Evolutionary conservation across 2,888 invertebrate genomes (phyloP).

Genomic region (Endotricha flammealis): DNA sequence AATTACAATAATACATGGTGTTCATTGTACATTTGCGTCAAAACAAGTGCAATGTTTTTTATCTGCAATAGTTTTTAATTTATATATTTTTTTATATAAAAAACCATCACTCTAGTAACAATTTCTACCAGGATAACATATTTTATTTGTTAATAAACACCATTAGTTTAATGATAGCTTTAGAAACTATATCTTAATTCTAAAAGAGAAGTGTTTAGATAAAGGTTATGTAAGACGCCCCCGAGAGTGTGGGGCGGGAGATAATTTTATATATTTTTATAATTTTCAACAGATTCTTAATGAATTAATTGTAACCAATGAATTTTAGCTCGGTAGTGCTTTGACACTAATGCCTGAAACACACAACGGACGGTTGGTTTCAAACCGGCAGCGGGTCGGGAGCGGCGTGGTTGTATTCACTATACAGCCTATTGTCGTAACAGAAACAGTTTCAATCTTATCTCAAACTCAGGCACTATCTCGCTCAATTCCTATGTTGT

Average conservation of each 20-base stretch:
- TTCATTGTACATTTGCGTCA: slow-evolving; percentile 35
- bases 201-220: slow-evolving; percentile 68
- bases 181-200: slow-evolving; percentile 68
- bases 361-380: too few relatives aligned
- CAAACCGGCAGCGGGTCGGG: too few relatives aligned
- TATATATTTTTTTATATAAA: slow-evolving; percentile 64
- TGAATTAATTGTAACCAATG: slow-evolving; percentile 50
- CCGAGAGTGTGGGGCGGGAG: slow-evolving; percentile 13
- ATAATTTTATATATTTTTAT: too few relatives aligned
- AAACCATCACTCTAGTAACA: slow-evolving; percentile 76
- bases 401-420: too few relatives aligned
- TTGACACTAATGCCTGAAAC: too few relatives aligned
- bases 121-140: slow-evolving; percentile 72
- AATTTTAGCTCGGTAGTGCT: slow-evolving; percentile 64
- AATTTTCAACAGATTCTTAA: slow-evolving; percentile 41
- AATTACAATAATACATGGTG: slow-evolving; percentile 40
- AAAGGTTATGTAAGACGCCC: slow-evolving; percentile 51
- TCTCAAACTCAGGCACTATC: too few relatives aligned
- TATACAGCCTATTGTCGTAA: too few relatives aligned
- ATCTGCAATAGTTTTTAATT: slow-evolving; percentile 50
- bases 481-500: too few relatives aligned
- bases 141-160: slow-evolving; percentile 66
- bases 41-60: slow-evolving; percentile 45
- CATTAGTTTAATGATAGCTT: slow-evolving; percentile 60
- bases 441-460: too few relatives aligned